Evolutionary conservation across 2,888 invertebrate species (phyloP).

Genomic region (Pristionchus maxplancki): DNA sequence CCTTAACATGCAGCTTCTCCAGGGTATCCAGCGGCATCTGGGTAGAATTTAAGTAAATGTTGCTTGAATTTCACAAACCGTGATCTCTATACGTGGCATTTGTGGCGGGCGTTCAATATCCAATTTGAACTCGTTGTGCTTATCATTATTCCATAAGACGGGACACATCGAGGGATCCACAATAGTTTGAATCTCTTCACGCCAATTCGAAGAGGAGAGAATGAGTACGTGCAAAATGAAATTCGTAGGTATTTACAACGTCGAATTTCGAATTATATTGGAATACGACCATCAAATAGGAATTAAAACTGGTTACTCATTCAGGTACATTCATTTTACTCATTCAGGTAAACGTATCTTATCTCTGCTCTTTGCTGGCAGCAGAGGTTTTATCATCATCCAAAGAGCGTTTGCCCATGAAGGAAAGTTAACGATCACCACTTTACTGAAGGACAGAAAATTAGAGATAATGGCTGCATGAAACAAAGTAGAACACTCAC

Average conservation of each 20-base stretch:
- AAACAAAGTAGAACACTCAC: constrained; percentile 52
- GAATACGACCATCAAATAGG: too few species aligned
- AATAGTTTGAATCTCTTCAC: neutral
- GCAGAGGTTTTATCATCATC: constrained; percentile 66
- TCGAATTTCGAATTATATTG: too few species aligned
- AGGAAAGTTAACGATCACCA: constrained; percentile 73
- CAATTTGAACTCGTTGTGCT: neutral
- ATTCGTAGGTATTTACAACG: too few species aligned
- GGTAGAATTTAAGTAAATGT: neutral
- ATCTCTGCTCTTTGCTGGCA: constrained; percentile 70
- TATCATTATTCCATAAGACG: neutral
- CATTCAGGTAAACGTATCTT: constrained; percentile 67
- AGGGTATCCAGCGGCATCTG: neutral
- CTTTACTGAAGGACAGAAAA: constrained; percentile 56
- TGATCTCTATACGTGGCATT: neutral
- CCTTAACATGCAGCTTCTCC: constrained; percentile 35
- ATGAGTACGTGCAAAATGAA: constrained; percentile 57
- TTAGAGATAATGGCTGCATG: too few species aligned
- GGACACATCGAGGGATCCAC: neutral
- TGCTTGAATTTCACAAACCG: neutral
- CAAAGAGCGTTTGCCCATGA: constrained; percentile 70
- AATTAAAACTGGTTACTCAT: too few species aligned
- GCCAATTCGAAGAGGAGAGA: constrained; percentile 48
- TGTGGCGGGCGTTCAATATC: neutral
- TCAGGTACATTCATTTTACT: too few species aligned